Evolutionary conservation across 2,797 vertebrate species (phyloP), one percentile per base, ranked within the genome.

Genomic region (Mormyrus hasselquistii): DNA sequence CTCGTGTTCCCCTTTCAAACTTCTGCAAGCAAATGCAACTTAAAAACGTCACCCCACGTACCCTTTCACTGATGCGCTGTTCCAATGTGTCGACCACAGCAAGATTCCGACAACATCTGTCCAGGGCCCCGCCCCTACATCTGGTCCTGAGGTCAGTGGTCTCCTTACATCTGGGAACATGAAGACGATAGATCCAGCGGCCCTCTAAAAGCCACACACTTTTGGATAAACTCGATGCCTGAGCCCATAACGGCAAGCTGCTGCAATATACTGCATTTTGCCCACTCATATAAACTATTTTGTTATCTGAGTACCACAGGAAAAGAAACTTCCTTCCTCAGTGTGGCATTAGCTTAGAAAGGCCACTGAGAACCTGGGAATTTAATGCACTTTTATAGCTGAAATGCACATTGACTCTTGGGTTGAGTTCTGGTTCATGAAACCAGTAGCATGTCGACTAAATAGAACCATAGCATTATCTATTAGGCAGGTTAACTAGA

Each of bases 111-210:
- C 88, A 57, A 38, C 50, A 69, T 57, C 82, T 86, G 29, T 52
- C 50, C 86, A 87, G 86, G 79, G 87, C 85, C 89, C 91, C 91
- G 90, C 93, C 93, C 90, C 92, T 93, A 95, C 96, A 96, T 96
- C 94, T 96, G 96, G 93, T 93, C 92, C 92, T 95, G 94, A 96
- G 94, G 94, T 96, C 94, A 95, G 92, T 91, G 92, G 93, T 94
- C 93, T 93, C 94, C 94, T 95, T 92, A 93, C 93, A 93, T 94
- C 89, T 89, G 92, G 94, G 92, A 95, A 94, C 92, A 92, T 89
- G 90, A 94, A 91, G 91, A 95, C 94, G 95, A 95, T 95, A 93
- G 94, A 95, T 95, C 93, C 91, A 93, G 94, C 91, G 89, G 57
- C 89, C 85, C 95, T 95, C 93, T 91, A 93, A 94, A 92, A 90